phyloP scores from a whole-genome alignment of 2,113 vertebrate species.

The Brachionichthys hirsutus region DNA sequence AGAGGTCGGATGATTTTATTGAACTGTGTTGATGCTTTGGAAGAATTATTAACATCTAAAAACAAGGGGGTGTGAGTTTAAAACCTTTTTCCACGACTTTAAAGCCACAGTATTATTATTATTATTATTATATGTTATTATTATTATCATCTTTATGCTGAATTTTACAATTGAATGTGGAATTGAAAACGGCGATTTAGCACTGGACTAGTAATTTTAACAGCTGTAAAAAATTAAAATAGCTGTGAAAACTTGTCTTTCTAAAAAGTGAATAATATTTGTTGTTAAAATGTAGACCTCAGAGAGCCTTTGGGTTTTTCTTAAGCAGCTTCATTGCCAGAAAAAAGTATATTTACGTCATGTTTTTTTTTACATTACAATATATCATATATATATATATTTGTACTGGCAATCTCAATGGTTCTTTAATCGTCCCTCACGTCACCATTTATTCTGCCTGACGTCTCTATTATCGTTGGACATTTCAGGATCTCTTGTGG shows the following conservation, averaged over 20 bases:
- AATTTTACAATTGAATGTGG: not conserved
- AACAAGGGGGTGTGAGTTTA: slow-evolving; percentile 34
- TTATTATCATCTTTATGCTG: not conserved
- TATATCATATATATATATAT: no score
- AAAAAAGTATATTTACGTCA: no score
- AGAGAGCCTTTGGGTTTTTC: no score
- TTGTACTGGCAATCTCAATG: no score
- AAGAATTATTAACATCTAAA: slow-evolving; percentile 81
- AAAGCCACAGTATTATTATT: not conserved
- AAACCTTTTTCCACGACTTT: slow-evolving; percentile 46
- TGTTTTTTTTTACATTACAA: no score
- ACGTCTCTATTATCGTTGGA: slow-evolving; percentile 33
- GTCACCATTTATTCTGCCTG: not conserved
- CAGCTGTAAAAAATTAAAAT: no score
- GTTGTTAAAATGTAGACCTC: no score
- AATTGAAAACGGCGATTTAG: not conserved
- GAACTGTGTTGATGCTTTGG: slow-evolving; percentile 80
- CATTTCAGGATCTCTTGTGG: slow-evolving; percentile 5
- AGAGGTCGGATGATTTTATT: slow-evolving; percentile 86
- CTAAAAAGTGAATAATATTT: no score
- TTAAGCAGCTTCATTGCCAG: no score
- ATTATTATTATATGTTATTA: no score
- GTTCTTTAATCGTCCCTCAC: not conserved
- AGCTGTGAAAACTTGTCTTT: no score
- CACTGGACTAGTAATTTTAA: no score